These are phyloP conservation scores for Ectemnius lituratus DNA, from an alignment of 2,888 invertebrate species.

Conservation along the genomic window DNA sequence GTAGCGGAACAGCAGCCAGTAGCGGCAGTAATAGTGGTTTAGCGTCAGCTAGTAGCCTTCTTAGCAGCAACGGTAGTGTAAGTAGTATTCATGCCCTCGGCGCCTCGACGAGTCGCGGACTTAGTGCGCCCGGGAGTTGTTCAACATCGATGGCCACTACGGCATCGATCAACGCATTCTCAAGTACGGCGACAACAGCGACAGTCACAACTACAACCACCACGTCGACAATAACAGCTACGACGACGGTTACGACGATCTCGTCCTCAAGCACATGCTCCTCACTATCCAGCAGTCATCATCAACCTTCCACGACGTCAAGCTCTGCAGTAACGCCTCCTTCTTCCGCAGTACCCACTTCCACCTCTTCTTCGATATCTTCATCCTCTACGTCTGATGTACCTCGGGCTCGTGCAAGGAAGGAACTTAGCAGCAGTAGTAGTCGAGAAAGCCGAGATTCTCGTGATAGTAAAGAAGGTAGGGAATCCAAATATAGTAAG, in stretches of 20 bases:
- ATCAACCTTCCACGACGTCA: slow-evolving; percentile 53
- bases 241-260: slow-evolving; percentile 61
- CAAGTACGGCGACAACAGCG: slow-evolving; percentile 58
- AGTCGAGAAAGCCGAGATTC: slow-evolving; percentile 72
- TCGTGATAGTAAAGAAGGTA: slow-evolving; percentile 69
- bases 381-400: slow-evolving; percentile 59
- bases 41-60: slow-evolving; percentile 59
- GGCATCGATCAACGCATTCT: slow-evolving; percentile 30
- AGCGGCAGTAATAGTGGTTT: slow-evolving; percentile 59
- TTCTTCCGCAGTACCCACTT: slow-evolving; percentile 56
- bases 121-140: slow-evolving; percentile 26
- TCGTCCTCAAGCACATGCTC: slow-evolving; percentile 13
- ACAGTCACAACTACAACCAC: slow-evolving; percentile 57
- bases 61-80: slow-evolving; percentile 60
- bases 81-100: slow-evolving; percentile 59
- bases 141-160: slow-evolving; percentile 28
- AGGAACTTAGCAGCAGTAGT: slow-evolving; percentile 55
- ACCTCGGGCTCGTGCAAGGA: slow-evolving; percentile 65
- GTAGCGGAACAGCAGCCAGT: slow-evolving; percentile 59
- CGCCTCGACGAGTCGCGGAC: slow-evolving; percentile 62
- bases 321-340: slow-evolving; percentile 43
- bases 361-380: slow-evolving; percentile 56
- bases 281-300: slow-evolving; percentile 28
- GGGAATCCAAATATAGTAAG: slow-evolving; percentile 73
- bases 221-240: slow-evolving; percentile 61